Conservation (phyloP, 2,113 vertebrate species). For the Semicossyphus pulcher region DNA sequence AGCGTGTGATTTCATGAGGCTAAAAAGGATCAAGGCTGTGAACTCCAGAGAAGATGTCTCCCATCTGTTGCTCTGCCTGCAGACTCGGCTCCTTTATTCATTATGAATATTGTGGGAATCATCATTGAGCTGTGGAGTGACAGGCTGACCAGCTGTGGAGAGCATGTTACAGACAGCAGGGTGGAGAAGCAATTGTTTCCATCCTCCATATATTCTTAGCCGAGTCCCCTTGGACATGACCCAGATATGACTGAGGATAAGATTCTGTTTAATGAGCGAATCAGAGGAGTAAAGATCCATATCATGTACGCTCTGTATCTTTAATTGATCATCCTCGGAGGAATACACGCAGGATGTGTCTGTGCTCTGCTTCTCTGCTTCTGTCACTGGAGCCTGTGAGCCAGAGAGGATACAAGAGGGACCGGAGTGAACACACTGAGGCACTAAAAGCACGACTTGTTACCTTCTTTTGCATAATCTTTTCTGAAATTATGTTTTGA, state of each 20-base stretch:
- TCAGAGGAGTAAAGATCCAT: slow-evolving; percentile 28
- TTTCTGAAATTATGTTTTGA: background rate
- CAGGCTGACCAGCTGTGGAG: slow-evolving; percentile 56
- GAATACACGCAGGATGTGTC: too few relatives aligned
- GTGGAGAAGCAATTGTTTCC: slow-evolving; percentile 25
- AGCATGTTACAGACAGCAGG: slow-evolving; percentile 5
- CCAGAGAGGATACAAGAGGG: background rate
- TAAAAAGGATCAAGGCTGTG: slow-evolving; percentile 53
- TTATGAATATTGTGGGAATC: slow-evolving; percentile 40
- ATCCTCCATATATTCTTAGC: slow-evolving; percentile 10
- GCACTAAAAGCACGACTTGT: background rate
- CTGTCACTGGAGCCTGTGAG: background rate
- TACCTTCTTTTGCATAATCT: background rate
- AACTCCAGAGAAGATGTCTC: slow-evolving; percentile 42
- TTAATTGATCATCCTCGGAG: slow-evolving; percentile 14
- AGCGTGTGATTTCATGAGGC: slow-evolving; percentile 49
- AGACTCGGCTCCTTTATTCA: background rate
- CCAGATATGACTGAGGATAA: slow-evolving; percentile 39
- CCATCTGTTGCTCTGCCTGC: slow-evolving; percentile 63
- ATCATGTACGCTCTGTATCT: background rate
- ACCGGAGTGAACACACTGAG: background rate
- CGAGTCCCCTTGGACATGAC: slow-evolving; percentile 29
- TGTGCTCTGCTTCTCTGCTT: background rate
- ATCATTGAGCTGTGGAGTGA: slow-evolving; percentile 18
- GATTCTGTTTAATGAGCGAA: slow-evolving; percentile 37